Conservation (phyloP, 2,888 invertebrate genomes). For the Rhagium mordax region DNA sequence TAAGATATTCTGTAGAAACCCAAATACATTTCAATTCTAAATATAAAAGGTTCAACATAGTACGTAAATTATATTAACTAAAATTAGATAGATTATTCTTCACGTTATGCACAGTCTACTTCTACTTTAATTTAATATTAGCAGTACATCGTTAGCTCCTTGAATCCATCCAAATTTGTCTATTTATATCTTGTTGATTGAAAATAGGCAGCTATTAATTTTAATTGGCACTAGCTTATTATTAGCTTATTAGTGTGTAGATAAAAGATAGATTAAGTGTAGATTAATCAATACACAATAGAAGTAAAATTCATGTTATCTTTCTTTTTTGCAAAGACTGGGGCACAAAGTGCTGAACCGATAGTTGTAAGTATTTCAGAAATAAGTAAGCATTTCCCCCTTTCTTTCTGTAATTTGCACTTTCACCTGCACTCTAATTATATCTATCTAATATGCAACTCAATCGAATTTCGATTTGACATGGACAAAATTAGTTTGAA, state of each 20-base stretch:
- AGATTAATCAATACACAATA: conserved; percentile 5
- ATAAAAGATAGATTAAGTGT: conserved; percentile 21
- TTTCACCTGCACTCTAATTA: conserved; percentile 35
- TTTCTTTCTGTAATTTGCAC: conserved; percentile 36
- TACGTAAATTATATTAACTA: neutral
- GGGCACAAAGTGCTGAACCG: conserved; percentile 92
- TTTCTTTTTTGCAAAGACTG: conserved; percentile 76
- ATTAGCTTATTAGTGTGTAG: conserved; percentile 21
- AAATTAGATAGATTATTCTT: too few relatives aligned
- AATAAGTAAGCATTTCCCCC: conserved; percentile 42
- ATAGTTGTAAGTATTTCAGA: conserved; percentile 90
- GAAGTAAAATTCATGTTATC: conserved; percentile 44
- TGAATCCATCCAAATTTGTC: neutral
- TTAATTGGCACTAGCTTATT: neutral
- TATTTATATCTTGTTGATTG: conserved; percentile 8
- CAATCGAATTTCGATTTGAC: neutral
- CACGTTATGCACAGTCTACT: neutral
- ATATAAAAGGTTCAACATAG: neutral
- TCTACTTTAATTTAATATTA: neutral
- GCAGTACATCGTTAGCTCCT: neutral
- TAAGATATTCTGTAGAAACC: too few relatives aligned
- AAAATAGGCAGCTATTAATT: neutral
- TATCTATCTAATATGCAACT: neutral
- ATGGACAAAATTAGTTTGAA: neutral
- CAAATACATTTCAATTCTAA: neutral